Evolutionary conservation across 2,888 invertebrate species (phyloP).

Genomic region (Branchipolynoe longqiensis): DNA sequence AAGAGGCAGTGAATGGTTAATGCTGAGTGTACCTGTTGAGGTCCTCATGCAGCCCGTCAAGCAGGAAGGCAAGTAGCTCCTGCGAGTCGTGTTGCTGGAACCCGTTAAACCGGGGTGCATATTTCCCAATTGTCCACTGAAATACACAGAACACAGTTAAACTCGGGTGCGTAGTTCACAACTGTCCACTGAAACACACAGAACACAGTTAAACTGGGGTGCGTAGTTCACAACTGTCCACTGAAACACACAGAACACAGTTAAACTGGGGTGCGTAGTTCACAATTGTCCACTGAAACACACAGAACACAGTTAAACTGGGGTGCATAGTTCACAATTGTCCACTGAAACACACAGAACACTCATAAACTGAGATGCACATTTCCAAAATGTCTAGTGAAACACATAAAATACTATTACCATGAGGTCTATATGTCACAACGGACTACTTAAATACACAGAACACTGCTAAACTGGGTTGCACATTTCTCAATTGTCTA

Average conservation of each 20-base stretch:
- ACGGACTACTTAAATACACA: too few species aligned
- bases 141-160: not conserved
- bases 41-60: conserved; percentile 96
- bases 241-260: not conserved
- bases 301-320: not conserved
- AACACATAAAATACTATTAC: too few species aligned
- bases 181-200: not conserved
- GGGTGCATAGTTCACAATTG: not conserved
- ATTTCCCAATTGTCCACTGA: conserved; percentile 91
- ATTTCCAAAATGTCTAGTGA: too few species aligned
- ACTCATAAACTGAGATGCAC: not conserved
- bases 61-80: conserved; percentile 93
- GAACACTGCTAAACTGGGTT: too few species aligned
- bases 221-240: not conserved
- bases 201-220: not conserved
- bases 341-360: not conserved
- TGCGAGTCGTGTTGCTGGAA: conserved; percentile 97
- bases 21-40: conserved; percentile 88
- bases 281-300: not conserved
- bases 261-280: not conserved
- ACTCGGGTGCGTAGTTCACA: not conserved
- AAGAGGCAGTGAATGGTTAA: too few species aligned
- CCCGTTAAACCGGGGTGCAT: conserved; percentile 92
- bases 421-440: too few species aligned
- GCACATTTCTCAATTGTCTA: too few species aligned